Evolutionary conservation across 2,113 vertebrate genomes (phyloP).

Genomic region (Toxotes jaculatrix): DNA sequence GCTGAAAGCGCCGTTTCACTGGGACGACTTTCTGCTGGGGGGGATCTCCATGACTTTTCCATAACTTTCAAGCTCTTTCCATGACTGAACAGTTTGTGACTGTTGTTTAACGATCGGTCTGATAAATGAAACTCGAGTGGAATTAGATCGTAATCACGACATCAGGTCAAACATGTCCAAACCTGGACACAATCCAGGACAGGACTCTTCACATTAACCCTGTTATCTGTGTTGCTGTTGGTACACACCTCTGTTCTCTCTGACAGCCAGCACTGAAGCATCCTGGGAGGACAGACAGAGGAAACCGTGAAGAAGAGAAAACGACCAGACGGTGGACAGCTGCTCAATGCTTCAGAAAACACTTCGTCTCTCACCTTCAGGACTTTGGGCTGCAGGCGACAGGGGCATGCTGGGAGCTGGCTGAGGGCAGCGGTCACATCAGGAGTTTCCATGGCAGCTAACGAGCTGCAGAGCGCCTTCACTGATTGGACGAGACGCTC

Average conservation of each 20-base stretch:
- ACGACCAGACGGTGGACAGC: not conserved
- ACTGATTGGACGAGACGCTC: constrained; percentile 95
- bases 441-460: constrained; percentile 91
- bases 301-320: not conserved
- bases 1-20: no score
- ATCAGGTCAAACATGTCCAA: no score
- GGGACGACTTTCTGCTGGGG: no score
- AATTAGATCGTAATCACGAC: no score
- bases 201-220: no score
- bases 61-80: no score
- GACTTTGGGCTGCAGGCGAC: constrained; percentile 93
- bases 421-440: constrained; percentile 94
- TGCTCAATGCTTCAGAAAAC: not conserved
- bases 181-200: no score
- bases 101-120: no score
- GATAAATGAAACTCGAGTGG: no score
- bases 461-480: constrained; percentile 93
- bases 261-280: constrained; percentile 87
- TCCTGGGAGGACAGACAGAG: constrained; percentile 83
- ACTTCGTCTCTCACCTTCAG: constrained; percentile 87
- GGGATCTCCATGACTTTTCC: not conserved
- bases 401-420: constrained; percentile 95
- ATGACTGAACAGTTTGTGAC: no score
- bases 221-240: not conserved
- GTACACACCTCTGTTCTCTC: constrained; percentile 92